Base-by-base conservation (phyloP, 2,888 invertebrate genomes). In the Caradrina clavipalpis region DNA sequence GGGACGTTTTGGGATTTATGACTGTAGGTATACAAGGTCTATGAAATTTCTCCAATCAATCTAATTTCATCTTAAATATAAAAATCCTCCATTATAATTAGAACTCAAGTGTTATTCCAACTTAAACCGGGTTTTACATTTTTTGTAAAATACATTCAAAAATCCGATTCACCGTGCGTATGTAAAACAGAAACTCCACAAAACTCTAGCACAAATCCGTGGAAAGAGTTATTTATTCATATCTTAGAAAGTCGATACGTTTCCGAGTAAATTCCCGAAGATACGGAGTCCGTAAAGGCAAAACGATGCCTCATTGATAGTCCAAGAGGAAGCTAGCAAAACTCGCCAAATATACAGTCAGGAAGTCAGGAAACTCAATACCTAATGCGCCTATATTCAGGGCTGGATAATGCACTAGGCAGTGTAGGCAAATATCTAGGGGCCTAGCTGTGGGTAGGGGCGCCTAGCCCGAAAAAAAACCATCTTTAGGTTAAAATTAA, bases 291-390 rank as follows among this genome's bases (percentile, higher is more conserved):
- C 42, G 15, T 42, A 57, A 71, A 58, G 17, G 21, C 21, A 21
- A 66, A 69, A 61, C 51, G 56, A 66, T 63, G 67, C 57, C 71
- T 69, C 66, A 73, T 73, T 73, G 78, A 67, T 35, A 74, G 65
- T 53, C 58, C 55, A 49, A 50, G 17, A 35, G 35, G 49, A 72
- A 73, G n/a, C 42, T 17, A 7, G 55, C 13, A 22, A 73, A 74
- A 73, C 22, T 75, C 51, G 1, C 21, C 63, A 58, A 75, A 73
- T 60, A 58, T 47, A 26, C 61, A 76, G 64, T 64, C 59, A 66
- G 68, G 58, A 71, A 74, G 71, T 79, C 67, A 53, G 73, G 55
- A 73, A 84, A 82, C 73, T 76, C 63, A 15, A 76, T 80, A 83
- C 69, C 77, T 78, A 82, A 76, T 82, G 42, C 8, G 8, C 35